Base-by-base conservation (phyloP, 2,888 invertebrate species). In the Macropis europaea region DNA sequence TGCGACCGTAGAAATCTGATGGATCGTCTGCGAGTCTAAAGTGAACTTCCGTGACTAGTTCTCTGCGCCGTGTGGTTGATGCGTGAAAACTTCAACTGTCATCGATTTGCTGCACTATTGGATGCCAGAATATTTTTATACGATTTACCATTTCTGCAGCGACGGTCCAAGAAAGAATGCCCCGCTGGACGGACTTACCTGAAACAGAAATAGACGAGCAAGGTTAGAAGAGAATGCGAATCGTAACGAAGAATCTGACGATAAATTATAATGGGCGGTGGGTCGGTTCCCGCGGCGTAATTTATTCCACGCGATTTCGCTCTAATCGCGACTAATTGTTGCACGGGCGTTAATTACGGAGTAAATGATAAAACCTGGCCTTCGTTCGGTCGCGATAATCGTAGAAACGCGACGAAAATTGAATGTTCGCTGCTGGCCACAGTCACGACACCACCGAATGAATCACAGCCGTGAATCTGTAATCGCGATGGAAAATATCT, bases 321-420 rank as follows among this genome's bases (percentile, higher is more conserved):
- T 54, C 67, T 75, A 75, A 81, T 77, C 80, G 73, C 63, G 59
- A 70, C 64, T 78, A 72, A 80, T 77, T 82, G 59, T 59, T 67
- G 61, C 63, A 63, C 76, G 62, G 42, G 75, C 75, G 78, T 81
- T 84, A 84, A 84, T 84, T 86, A 81, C 79, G 60, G 71, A 70
- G 77, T 62, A 77, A 83, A 82, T 81, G 83, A 81, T 82, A 79
- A 84, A 81, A 79, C 60, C 34, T 68, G 57, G 34, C 63, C 52
- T 57, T 50, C 43, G 17, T 32, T 40, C 42, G 48, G 74, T 66
- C 76, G 79, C 75, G 76, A 80, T 79, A 73, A 53, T 66, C 68
- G 54, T 75, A 76, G 79, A 74, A 75, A 76, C 69, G 57, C 15
- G 52, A 47, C 34, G 62, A 54, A 63, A 57, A 57, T 64, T 50